Conservation (phyloP, 2,797 vertebrate species). For the Streptopelia turtur region DNA sequence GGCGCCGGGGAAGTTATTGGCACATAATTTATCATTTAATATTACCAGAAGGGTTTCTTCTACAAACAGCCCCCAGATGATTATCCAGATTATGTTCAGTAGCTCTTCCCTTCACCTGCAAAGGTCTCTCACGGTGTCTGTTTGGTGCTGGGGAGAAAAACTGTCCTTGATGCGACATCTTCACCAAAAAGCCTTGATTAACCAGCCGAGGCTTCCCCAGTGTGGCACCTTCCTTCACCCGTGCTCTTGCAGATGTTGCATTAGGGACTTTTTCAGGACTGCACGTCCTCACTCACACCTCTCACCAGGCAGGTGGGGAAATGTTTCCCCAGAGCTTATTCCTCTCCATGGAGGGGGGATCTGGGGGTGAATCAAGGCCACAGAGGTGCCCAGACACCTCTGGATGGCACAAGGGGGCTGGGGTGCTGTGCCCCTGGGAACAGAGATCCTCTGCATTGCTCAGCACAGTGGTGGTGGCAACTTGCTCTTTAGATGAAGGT, state of each 20-base stretch:
- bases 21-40: constrained; percentile 51
- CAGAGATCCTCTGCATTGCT: not conserved
- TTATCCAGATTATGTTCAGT: not conserved
- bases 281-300: not conserved
- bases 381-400: not conserved
- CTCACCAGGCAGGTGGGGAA: not conserved
- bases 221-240: not conserved
- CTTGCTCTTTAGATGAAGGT: not conserved
- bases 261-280: not conserved
- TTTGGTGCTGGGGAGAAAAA: not conserved
- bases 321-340: not conserved
- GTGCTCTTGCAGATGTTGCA: not conserved
- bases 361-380: not conserved
- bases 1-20: not conserved
- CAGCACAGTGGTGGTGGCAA: not conserved
- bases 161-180: not conserved
- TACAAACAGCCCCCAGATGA: not conserved
- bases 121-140: accelerated
- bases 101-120: not conserved
- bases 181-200: not conserved
- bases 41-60: constrained; percentile 33
- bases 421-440: not conserved
- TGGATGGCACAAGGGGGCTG: not conserved
- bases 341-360: not conserved
- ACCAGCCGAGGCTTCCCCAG: not conserved